Percentiles rank a stretch among this genome's conserved stretches.
phyloP scores from a whole-genome alignment of 2,113 vertebrate genomes.

The Tringa solitaria region DNA sequence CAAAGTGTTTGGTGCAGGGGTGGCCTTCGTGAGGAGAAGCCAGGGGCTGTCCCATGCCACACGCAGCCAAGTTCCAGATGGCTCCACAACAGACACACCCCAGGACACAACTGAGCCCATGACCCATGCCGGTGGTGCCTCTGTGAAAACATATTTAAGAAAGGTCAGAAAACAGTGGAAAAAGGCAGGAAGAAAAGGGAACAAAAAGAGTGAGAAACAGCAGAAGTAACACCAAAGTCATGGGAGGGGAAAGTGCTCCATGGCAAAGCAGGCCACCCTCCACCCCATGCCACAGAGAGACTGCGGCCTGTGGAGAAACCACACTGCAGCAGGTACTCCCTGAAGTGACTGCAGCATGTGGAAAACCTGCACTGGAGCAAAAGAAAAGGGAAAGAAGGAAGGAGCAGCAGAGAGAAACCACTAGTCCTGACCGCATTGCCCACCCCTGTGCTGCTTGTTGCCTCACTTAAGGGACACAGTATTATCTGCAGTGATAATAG shows the following conservation, averaged over 20 bases:
- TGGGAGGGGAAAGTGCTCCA: not conserved
- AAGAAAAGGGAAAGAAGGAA: not conserved
- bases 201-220: not conserved
- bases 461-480: not conserved
- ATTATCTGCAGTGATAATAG: not conserved
- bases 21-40: not conserved
- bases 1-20: not conserved
- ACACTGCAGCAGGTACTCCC: not conserved
- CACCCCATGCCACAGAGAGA: not conserved
- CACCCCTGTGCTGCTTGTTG: not conserved
- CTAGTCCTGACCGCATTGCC: not conserved
- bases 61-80: rapidly evolving
- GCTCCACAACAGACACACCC: rapidly evolving
- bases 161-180: not conserved
- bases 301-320: not conserved
- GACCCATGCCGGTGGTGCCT: not conserved
- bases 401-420: not conserved
- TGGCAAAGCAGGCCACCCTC: not conserved
- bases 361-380: not conserved
- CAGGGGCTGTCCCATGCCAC: rapidly evolving
- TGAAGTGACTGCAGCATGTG: not conserved
- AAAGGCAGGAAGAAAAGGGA: not conserved
- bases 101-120: not conserved
- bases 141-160: not conserved
- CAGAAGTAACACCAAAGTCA: not conserved